Base-by-base conservation (phyloP, 2,888 invertebrate species). In the Teinopalpus imperialis region DNA sequence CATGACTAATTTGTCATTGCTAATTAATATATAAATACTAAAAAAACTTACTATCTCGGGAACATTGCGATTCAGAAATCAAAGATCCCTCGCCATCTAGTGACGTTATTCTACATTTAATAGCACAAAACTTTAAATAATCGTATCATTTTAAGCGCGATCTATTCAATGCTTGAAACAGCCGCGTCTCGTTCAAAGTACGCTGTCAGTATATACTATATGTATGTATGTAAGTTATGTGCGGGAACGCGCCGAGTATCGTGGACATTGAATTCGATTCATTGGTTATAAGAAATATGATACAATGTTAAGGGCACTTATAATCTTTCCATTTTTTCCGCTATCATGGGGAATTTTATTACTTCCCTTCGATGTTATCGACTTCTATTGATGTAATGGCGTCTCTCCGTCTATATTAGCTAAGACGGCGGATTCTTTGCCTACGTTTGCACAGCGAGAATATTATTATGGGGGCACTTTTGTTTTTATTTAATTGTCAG, bases 321-420 rank as follows among this genome's bases (percentile, higher is more conserved):
- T 49, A 32, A 39, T 43, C 20, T 37, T 34, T 30, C 40, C 46
- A 18, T 48, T 59, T 59, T 59, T 59, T 53, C 3, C n/a, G 8
- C 43, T 49, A 54, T 50, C 34, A 26, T 36, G 18, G 29, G 48
- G 49, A 44, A 56, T 59, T 61, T 60, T 59, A 61, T 61, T 56
- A 46, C 60, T 60, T 61, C 61, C 60, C 56, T 50, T 46, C 32
- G 43, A 43, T 49, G 39, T 30, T 49, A 51, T 52, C 29, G 31
- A 16, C 14, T 14, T 34, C 24, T 32, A 6, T 23, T 30, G 14
- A 32, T 12, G 26, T 35, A 29, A 40, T 24, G 40, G 27, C 6
- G 40, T 40, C 18, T n/a, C 3, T 14, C 8, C 6, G 14, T 32
- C 45, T 45, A 27, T 39, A 39, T 32, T 39, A 21, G 39, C 18